Evolutionary conservation across 2,888 invertebrate genomes (phyloP), one percentile per base, ranked within the genome.

Genomic region (Phyto melanocephala): DNA sequence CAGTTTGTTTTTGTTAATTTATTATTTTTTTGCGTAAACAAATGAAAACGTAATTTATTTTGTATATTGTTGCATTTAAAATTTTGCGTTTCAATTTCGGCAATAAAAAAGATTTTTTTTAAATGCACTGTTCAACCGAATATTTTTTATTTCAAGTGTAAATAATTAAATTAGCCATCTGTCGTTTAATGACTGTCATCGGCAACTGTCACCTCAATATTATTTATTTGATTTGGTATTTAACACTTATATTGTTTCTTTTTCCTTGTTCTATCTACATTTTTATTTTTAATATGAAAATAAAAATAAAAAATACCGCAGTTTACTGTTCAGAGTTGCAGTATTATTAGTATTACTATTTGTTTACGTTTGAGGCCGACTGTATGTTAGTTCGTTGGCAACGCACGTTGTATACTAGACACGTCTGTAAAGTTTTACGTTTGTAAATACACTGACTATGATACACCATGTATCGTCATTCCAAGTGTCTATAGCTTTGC

Each of bases 371-470:
- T 45, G 10, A 13, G 11, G 8, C 2, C 7, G 50, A 28, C 1
- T 35, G 15, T 54, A 24, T 22, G 28, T 28, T 28, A 40, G 20
- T 15, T n/a, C 33, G 20, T 54, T 63, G 60, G 47, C 17, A 68
- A 68, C 15, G 17, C 58, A 56, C 45, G 52, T 52, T 42, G 2
- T 28, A 54, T 10, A 63, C 24, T 13, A 54, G 3, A 67, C 58
- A 79, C 82, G 79, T 82, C 82, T 71, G 79, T 82, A 42, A 76
- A 71, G 79, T 62, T 71, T 71, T 79, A 76, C 75, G 75, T 79
- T 79, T 71, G 67, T 40, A 54, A 68, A 62, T 71, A 17, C 35
- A 82, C 82, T 80, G 70, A 58, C 20, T 58, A 35, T 28, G 47
- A 2, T 20, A 11, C 11, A 20, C n/a, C 20, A 24, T 63, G 28